Evolutionary conservation across 2,888 invertebrate species (phyloP).

Genomic region (Unio delphinus): DNA sequence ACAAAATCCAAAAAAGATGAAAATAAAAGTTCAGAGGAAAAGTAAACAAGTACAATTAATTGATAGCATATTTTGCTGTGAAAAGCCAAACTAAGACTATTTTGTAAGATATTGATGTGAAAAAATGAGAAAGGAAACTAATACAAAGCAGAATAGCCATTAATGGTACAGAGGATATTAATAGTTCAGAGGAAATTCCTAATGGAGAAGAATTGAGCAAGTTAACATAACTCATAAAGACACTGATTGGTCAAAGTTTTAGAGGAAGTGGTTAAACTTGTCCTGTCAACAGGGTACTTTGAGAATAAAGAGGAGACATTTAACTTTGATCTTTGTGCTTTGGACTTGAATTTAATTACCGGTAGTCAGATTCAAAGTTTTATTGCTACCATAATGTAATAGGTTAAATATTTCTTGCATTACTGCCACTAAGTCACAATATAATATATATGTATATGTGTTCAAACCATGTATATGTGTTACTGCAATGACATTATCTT

Average conservation of each 20-base stretch:
- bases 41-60: background rate
- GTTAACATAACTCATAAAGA: slow-evolving; percentile 85
- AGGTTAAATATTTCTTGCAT: no score
- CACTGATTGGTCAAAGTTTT: slow-evolving; percentile 90
- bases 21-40: background rate
- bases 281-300: slow-evolving; percentile 90
- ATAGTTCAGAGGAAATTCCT: slow-evolving; percentile 29
- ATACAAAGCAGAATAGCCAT: background rate
- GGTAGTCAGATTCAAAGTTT: no score
- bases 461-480: no score
- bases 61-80: slow-evolving; percentile 1
- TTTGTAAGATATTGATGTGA: background rate
- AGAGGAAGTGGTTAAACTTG: slow-evolving; percentile 85
- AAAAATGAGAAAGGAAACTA: slow-evolving; percentile 1
- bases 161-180: slow-evolving; percentile 2
- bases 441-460: no score
- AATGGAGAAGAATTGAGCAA: slow-evolving; percentile 84
- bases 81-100: slow-evolving; percentile 6
- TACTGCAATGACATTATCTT: no score
- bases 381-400: no score
- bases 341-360: slow-evolving; percentile 74
- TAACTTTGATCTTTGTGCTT: slow-evolving; percentile 90
- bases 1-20: no score
- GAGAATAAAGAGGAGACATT: slow-evolving; percentile 91
- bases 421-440: no score